These are phyloP conservation scores for Sebastes hubbsi DNA, from an alignment of 2,797 vertebrate genomes.

Conservation along the genomic window DNA sequence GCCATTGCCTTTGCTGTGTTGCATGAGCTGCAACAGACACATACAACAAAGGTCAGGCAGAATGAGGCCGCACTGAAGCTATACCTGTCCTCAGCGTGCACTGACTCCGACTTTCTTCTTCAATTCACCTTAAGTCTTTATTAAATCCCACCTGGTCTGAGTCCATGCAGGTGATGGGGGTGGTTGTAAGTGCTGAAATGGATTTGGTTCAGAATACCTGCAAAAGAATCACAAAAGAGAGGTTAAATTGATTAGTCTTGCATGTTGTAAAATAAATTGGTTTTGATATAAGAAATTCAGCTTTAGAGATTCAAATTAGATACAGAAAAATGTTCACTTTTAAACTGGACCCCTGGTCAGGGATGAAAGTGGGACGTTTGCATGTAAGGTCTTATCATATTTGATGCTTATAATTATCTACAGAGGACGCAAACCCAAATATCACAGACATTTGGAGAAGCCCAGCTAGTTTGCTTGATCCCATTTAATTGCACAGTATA, in stretches of 20 bases:
- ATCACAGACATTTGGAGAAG: slow-evolving; percentile 27
- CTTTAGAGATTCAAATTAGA: slow-evolving; percentile 9
- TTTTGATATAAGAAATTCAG: slow-evolving; percentile 21
- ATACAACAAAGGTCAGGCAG: slow-evolving; percentile 13
- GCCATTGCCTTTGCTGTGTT: slow-evolving; percentile 6
- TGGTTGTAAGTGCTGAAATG: neutral
- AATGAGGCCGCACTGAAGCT: slow-evolving; percentile 10
- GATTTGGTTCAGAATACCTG: slow-evolving; percentile 14
- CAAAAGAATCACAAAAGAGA: slow-evolving; percentile 25
- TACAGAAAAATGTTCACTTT: neutral
- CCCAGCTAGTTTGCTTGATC: slow-evolving; percentile 34
- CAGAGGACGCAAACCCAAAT: neutral
- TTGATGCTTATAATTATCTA: neutral
- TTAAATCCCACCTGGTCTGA: slow-evolving; percentile 3
- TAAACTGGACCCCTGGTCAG: neutral
- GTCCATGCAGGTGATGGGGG: neutral
- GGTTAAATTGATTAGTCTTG: slow-evolving; percentile 41
- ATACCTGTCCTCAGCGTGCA: neutral
- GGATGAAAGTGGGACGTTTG: slow-evolving; percentile 8
- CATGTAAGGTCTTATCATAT: neutral
- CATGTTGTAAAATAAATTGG: slow-evolving; percentile 45
- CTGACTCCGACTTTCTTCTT: slow-evolving; percentile 25
- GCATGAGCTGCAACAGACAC: neutral
- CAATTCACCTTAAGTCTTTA: neutral
- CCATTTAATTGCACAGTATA: slow-evolving; percentile 38